These are phyloP conservation scores for Chaetodon trifascialis DNA, from an alignment of 2,113 vertebrate species.

Conservation along the genomic window DNA sequence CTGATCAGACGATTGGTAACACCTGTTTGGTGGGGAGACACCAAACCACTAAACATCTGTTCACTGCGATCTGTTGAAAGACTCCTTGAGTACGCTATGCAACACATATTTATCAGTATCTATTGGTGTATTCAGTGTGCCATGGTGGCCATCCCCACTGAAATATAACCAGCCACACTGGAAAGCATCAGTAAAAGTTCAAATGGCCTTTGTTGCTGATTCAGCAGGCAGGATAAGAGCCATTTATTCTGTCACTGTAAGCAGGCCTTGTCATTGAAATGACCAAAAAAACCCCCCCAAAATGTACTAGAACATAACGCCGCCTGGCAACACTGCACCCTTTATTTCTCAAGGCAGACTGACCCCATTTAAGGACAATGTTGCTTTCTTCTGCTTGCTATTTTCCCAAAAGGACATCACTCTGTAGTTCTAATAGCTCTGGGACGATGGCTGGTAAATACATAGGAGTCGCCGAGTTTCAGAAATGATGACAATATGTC, in stretches of 20 bases:
- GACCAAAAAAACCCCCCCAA: not conserved
- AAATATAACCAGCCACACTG: not conserved
- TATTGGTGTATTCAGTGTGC: too few species aligned
- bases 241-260: conserved; percentile 3
- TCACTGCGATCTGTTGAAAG: too few species aligned
- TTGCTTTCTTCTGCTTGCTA: not conserved
- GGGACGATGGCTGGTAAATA: conserved; percentile 1
- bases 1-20: too few species aligned
- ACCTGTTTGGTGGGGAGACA: not conserved
- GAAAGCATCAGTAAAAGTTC: not conserved
- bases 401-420: conserved; percentile 4
- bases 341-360: not conserved
- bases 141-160: too few species aligned
- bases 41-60: too few species aligned
- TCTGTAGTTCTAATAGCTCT: not conserved
- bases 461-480: not conserved
- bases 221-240: not conserved
- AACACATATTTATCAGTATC: too few species aligned
- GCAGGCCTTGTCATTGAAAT: not conserved
- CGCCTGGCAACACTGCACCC: not conserved
- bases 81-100: too few species aligned
- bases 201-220: not conserved
- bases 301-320: not conserved
- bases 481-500: conserved; percentile 28
- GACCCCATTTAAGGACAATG: conserved; percentile 4